Conservation (phyloP, 2,888 invertebrate species). For the Eilema caniola region DNA sequence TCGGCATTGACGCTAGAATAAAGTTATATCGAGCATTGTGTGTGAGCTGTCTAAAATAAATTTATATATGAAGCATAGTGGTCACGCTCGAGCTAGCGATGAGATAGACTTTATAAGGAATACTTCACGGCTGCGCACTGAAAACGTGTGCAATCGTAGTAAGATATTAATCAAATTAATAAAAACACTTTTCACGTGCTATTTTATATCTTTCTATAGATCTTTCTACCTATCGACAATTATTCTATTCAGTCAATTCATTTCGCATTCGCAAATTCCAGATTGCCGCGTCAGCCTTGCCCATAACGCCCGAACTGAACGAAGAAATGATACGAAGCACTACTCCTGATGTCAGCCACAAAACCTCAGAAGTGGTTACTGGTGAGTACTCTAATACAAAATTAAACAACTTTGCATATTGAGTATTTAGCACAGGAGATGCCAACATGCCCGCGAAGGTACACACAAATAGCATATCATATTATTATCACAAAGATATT, state of each 20-base stretch:
- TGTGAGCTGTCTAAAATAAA: too few relatives aligned
- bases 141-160: not conserved
- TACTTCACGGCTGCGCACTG: not conserved
- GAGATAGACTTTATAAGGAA: too few relatives aligned
- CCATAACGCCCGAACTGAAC: slow-evolving; percentile 92
- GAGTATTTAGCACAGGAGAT: too few relatives aligned
- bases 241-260: not conserved
- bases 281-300: slow-evolving; percentile 88
- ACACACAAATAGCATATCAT: too few relatives aligned
- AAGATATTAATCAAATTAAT: not conserved
- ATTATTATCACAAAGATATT: too few relatives aligned
- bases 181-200: not conserved
- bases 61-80: too few relatives aligned
- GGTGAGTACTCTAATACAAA: slow-evolving; percentile 57
- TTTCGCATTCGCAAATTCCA: slow-evolving; percentile 59
- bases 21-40: too few relatives aligned
- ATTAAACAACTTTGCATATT: not conserved
- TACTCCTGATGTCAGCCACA: slow-evolving; percentile 86
- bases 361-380: slow-evolving; percentile 83
- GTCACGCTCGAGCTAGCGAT: too few relatives aligned
- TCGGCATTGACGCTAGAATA: too few relatives aligned
- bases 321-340: slow-evolving; percentile 90
- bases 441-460: too few relatives aligned
- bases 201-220: not conserved
- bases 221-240: not conserved